Percentiles rank a stretch among this genome's conserved stretches.
Conservation (phyloP, 2,888 invertebrate genomes). For the Tanypteryx hageni region DNA sequence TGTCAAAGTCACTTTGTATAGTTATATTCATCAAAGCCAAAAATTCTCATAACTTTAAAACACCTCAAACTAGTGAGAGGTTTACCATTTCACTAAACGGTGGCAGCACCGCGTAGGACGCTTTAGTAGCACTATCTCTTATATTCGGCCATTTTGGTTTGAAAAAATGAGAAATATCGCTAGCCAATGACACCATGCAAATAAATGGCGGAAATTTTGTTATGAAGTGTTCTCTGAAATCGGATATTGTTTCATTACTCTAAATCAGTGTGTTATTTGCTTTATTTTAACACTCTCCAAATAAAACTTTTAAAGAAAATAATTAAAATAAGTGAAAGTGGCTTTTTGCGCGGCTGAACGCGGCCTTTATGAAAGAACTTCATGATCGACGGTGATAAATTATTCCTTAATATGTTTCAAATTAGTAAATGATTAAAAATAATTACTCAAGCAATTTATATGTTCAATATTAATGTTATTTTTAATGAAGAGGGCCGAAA, state of each 20-base stretch:
- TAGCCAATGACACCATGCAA: conserved; percentile 14
- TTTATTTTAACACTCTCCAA: neutral
- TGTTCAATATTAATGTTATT: too few relatives aligned
- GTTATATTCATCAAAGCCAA: neutral
- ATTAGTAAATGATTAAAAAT: too few relatives aligned
- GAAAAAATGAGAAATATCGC: conserved; percentile 33
- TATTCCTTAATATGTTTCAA: too few relatives aligned
- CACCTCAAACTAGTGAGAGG: conserved; percentile 44
- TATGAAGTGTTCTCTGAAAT: neutral
- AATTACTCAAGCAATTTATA: too few relatives aligned
- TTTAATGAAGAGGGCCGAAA: too few relatives aligned
- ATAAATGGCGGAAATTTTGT: neutral
- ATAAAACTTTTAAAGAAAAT: neutral
- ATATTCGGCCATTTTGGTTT: conserved; percentile 60
- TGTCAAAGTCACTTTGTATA: neutral
- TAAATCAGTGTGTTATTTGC: neutral
- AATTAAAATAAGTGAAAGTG: neutral
- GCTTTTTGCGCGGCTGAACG: too few relatives aligned
- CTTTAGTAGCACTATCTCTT: neutral
- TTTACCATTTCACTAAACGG: conserved; percentile 57
- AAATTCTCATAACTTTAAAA: conserved; percentile 44
- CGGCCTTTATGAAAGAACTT: too few relatives aligned
- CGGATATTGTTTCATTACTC: too few relatives aligned
- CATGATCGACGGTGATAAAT: too few relatives aligned
- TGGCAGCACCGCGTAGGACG: conserved; percentile 61